Base-by-base conservation (phyloP, 2,888 invertebrate genomes). In the Ennomos erosarius region DNA sequence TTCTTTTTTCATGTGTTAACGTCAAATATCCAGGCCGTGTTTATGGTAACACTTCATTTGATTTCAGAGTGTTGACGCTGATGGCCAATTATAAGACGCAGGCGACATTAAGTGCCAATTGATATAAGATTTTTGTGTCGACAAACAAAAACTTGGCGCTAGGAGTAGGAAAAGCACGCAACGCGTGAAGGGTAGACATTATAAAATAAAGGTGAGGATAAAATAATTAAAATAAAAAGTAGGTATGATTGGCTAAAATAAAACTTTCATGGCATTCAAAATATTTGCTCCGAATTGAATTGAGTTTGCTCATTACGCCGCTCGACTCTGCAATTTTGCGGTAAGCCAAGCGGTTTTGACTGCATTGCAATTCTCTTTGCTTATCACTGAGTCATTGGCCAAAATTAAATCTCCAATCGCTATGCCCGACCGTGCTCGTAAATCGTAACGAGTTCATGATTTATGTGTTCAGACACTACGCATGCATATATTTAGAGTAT, bases 371-470 rank as follows among this genome's bases (percentile, higher is more conserved):
- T 52, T 48, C 40, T 42, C 40, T 61, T 69, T 74, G 81, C 78
- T 75, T 74, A 74, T 79, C 76, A 84, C 76, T 72, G 72, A 76
- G 74, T 63, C 54, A 74, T 60, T 65, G 68, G 76, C 78, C 81
- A 82, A 85, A 87, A 85, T 85, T 86, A 87, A 84, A 88, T 77
- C 86, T 83, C 80, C 86, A 86, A 89, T 86, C 82, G 81, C 78
- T 83, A 81, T 76, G 82, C 80, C 78, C 78, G 82, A 80, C 80
- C 76, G 73, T 72, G 77, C 74, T 87, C 89, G 82, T 91, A 91
- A 91, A 91, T 90, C 78, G 84, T 88, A 90, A 92, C 90, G 89
- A 91, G 90, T 88, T 76, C 87, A 84, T 90, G 91, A 91, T 91
- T 91, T 91, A 90, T 89, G 82, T 70, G 74, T 74, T 75, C 77